Conservation (phyloP, 2,113 vertebrate genomes). For the Phoxinus phoxinus region DNA sequence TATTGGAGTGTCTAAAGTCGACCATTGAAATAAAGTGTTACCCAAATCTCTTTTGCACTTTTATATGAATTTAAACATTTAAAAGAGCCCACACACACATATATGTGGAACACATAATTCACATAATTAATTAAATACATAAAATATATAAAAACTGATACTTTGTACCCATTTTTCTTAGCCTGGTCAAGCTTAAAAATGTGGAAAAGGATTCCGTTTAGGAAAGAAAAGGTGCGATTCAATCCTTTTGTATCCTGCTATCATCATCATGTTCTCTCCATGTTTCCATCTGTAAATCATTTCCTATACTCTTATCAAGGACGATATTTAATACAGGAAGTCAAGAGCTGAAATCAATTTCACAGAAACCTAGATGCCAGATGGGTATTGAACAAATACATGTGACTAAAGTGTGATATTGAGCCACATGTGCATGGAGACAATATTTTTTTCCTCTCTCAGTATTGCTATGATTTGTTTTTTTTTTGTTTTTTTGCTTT, state of each 20-base stretch:
- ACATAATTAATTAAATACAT: neutral
- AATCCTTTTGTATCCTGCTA: conserved; percentile 24
- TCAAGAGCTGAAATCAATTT: conserved; percentile 23
- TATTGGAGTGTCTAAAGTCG: no score
- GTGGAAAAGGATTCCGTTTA: neutral
- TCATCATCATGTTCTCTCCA: neutral
- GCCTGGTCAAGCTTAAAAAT: neutral
- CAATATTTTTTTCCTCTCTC: neutral
- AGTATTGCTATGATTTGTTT: neutral
- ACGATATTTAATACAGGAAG: conserved; percentile 16
- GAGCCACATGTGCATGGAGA: conserved; percentile 7
- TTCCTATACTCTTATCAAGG: conserved; percentile 8
- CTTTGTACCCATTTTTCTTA: neutral
- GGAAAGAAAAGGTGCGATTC: neutral
- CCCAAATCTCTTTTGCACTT: no score
- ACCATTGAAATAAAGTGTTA: no score
- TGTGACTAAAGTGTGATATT: conserved; percentile 13
- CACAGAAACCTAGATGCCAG: neutral
- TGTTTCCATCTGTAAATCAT: conserved; percentile 20
- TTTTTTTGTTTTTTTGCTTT: neutral
- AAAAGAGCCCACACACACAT: neutral
- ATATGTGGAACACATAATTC: no score
- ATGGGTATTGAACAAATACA: conserved; percentile 18
- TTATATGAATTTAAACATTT: no score
- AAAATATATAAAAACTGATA: neutral